These are phyloP conservation scores for Sinella curviseta DNA, from an alignment of 1,140 invertebrate species.

Conservation along the genomic window DNA sequence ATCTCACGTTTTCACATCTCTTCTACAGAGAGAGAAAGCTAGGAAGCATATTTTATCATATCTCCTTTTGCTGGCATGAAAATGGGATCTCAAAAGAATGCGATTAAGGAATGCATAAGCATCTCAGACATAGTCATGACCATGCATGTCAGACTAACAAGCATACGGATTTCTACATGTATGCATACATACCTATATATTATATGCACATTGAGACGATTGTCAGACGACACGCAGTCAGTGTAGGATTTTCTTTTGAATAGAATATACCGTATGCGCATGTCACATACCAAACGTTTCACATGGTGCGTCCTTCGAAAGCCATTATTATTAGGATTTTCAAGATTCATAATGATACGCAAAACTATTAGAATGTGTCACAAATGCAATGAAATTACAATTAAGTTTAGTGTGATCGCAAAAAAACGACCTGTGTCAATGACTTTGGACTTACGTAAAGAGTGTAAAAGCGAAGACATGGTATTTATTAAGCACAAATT, in stretches of 20 bases:
- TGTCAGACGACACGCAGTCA: too few relatives aligned
- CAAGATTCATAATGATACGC: too few relatives aligned
- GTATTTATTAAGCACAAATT: too few relatives aligned
- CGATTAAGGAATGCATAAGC: neutral
- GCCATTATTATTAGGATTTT: neutral
- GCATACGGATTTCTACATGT: too few relatives aligned
- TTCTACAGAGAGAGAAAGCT: neutral
- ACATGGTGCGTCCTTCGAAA: neutral
- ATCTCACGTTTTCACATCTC: slow-evolving; percentile 5
- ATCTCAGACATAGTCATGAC: neutral
- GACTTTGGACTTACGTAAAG: too few relatives aligned
- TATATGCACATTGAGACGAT: too few relatives aligned
- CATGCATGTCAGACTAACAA: too few relatives aligned
- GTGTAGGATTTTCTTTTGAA: too few relatives aligned
- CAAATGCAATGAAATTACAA: neutral
- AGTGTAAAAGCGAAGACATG: too few relatives aligned
- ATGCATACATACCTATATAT: neutral
- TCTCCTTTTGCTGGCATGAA: neutral
- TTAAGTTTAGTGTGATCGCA: neutral
- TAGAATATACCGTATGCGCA: too few relatives aligned
- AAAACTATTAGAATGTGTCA: neutral
- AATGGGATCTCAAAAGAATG: slow-evolving; percentile 4
- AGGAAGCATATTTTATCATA: neutral
- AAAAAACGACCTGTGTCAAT: neutral
- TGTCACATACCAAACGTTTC: too few relatives aligned